Evolutionary conservation across 2,113 vertebrate species (phyloP).

Genomic region (Ceratotherium simum): DNA sequence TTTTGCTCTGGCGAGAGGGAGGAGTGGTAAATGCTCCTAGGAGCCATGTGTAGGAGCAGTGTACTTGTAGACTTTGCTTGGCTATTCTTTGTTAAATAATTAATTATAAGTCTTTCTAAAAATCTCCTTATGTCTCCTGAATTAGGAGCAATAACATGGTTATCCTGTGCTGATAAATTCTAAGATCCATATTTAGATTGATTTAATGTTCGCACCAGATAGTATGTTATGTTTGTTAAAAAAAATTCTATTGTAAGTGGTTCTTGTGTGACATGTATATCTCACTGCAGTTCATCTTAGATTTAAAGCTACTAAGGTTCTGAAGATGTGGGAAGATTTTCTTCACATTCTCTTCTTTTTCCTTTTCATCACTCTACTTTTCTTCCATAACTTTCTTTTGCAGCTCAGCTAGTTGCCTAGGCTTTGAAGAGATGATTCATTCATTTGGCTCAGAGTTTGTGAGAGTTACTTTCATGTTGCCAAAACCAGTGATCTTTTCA

Average conservation of each 20-base stretch:
- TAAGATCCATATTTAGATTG: not conserved
- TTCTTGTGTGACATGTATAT: not conserved
- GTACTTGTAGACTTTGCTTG: constrained; percentile 38
- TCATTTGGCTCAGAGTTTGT: constrained; percentile 4
- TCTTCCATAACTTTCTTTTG: not conserved
- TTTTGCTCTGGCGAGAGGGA: not conserved
- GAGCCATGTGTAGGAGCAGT: not conserved
- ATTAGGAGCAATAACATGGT: not conserved
- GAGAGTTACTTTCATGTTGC: not conserved
- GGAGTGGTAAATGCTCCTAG: not conserved
- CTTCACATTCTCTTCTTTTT: not conserved
- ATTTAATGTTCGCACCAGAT: not conserved
- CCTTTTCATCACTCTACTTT: not conserved
- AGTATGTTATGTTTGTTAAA: not conserved
- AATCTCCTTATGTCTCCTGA: constrained; percentile 25
- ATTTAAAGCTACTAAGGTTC: not conserved
- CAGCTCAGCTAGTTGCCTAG: not conserved
- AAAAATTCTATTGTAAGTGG: not conserved
- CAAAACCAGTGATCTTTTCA: not conserved
- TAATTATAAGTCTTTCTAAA: constrained; percentile 48
- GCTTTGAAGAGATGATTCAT: not conserved
- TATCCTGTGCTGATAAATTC: not conserved
- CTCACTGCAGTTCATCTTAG: not conserved
- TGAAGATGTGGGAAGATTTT: not conserved
- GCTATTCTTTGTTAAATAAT: constrained; percentile 58